Conservation (phyloP, 2,113 vertebrate species). For the Cygnus buccinator region DNA sequence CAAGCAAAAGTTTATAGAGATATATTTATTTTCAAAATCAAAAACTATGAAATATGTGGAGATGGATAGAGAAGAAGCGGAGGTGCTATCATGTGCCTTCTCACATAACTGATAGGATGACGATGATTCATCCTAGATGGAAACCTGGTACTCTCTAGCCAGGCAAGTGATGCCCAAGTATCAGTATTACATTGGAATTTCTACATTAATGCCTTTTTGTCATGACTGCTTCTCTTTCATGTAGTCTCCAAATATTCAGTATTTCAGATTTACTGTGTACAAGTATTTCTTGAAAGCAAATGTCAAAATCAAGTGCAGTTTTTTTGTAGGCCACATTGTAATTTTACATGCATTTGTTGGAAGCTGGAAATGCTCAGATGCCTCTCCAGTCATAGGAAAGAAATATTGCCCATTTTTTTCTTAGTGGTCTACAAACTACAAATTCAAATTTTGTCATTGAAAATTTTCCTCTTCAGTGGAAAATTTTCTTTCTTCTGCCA, state of each 20-base stretch:
- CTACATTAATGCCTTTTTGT: neutral
- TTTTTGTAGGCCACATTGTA: neutral
- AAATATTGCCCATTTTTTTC: neutral
- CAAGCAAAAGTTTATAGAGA: neutral
- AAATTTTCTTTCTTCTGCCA: neutral
- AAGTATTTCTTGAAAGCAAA: slow-evolving; percentile 1
- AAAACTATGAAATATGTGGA: neutral
- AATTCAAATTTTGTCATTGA: neutral
- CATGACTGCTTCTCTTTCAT: rapidly evolving
- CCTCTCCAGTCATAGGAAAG: neutral
- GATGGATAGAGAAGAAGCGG: neutral
- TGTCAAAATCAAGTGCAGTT: neutral
- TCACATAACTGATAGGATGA: neutral
- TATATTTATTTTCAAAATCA: neutral
- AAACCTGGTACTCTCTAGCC: neutral
- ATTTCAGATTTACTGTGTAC: neutral
- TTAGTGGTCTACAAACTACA: neutral
- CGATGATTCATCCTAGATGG: neutral
- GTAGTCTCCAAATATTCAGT: neutral
- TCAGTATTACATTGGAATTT: neutral
- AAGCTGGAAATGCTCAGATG: neutral
- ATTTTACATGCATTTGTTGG: neutral
- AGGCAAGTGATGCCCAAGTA: neutral
- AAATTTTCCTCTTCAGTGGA: neutral
- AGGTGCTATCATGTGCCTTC: neutral